phyloP scores from a whole-genome alignment of 2,113 vertebrate genomes.

The human region GRCh38 chr1:116559501-116560000 shows the following conservation, averaged over 20 bases:
- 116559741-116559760: not conserved
- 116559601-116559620: not conserved
- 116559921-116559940: not conserved
- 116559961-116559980: not conserved
- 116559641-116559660: fast-evolving
- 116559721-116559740: not conserved
- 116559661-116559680: not conserved
- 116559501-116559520: not conserved
- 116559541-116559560: not conserved
- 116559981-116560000: not conserved
- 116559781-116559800: not conserved
- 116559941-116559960: not conserved
- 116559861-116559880: not conserved
- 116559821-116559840: not conserved
- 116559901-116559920: not conserved
- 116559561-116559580: not conserved
- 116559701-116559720: not conserved
- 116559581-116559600: not conserved
- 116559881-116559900: not conserved
- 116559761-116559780: not conserved
- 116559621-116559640: not conserved
- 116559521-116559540: not conserved
- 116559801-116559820: not conserved
- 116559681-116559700: not conserved
- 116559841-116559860: not conserved